Percentiles rank a stretch among this genome's conserved stretches.
Conservation (phyloP, 1,140 invertebrate genomes). For the Oryzaephilus surinamensis region DNA sequence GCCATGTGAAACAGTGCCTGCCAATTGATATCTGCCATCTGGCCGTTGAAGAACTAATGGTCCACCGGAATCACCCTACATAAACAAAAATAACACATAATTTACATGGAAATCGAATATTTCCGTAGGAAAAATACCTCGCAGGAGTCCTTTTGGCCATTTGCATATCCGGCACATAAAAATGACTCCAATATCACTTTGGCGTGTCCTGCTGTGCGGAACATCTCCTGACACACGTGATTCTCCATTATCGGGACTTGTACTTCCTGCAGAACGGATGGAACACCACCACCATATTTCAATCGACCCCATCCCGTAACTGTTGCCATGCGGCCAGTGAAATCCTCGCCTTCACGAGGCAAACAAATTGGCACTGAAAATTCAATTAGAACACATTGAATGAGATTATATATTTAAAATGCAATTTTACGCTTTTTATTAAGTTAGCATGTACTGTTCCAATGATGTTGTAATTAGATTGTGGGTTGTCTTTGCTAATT, state of each 20-base stretch:
- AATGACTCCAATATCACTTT: conserved; percentile 83
- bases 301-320: conserved; percentile 65
- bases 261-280: conserved; percentile 81
- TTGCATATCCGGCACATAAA: conserved; percentile 87
- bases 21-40: conserved; percentile 79
- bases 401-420: too few relatives aligned
- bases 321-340: conserved; percentile 70
- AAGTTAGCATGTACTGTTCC: too few relatives aligned
- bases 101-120: conserved; percentile 2
- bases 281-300: conserved; percentile 72
- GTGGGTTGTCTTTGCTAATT: too few relatives aligned
- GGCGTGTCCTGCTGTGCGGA: conserved; percentile 74
- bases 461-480: too few relatives aligned
- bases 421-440: too few relatives aligned
- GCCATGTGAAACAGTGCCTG: conserved; percentile 90
- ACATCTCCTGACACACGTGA: conserved; percentile 87
- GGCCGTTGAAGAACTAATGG: conserved; percentile 73
- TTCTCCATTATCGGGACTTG: conserved; percentile 88
- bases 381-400: too few relatives aligned
- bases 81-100: conserved; percentile 15
- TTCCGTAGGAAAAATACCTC: conserved; percentile 50
- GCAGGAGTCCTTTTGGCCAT: conserved; percentile 87
- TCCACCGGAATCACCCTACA: conserved; percentile 86
- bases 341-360: conserved; percentile 70
- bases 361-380: conserved; percentile 79